Evolutionary conservation across 2,113 vertebrate genomes (phyloP), one percentile per base, ranked within the genome.

Genomic region (Triplophysa dalaica): DNA sequence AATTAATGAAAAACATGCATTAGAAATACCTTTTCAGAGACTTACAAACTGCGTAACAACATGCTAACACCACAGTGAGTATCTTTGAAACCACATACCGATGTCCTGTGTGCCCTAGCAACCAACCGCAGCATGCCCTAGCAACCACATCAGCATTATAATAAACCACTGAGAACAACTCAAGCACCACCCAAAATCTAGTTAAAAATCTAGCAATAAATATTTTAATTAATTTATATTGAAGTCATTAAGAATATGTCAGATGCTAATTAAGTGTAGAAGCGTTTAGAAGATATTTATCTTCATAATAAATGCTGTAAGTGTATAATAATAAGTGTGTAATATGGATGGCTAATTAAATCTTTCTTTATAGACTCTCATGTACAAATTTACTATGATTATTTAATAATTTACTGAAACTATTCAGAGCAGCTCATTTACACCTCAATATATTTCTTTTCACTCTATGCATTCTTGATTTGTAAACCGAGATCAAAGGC

Each of bases 311-410:
- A 22, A 48, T n/a, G n/a, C 33, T 29, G 29, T 29, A 4, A 29
- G 29, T 29, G 29, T 29, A 29, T 29, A 41, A 67, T 5, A 52
- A 29, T 17, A 19, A 48, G 52, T 33, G 33, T 54, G 66, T 54
- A 22, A 68, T 73, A 54, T 66, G 22, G 69, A 64, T n/a, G 52
- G 24, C 38, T 24, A 21, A 61, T 60, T 70, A 9, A 70, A 33
- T n/a, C 16, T 73, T 70, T 83, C 50, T 58, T 68, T 19, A 24
- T 61, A 64, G 48, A 9, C 29, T 62, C 45, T 69, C 62, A 75
- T 58, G 67, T 61, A 79, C 58, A 33, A 74, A 66, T 83, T 83
- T 75, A 70, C 26, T 79, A 56, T 60, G 75, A 79, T 83, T 79
- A 75, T 56, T 45, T 64, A 69, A 26, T 70, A 58, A 76, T 76